These are phyloP conservation scores for Dipus sagitta DNA, from an alignment of 2,797 vertebrate genomes.

Conservation along the genomic window DNA sequence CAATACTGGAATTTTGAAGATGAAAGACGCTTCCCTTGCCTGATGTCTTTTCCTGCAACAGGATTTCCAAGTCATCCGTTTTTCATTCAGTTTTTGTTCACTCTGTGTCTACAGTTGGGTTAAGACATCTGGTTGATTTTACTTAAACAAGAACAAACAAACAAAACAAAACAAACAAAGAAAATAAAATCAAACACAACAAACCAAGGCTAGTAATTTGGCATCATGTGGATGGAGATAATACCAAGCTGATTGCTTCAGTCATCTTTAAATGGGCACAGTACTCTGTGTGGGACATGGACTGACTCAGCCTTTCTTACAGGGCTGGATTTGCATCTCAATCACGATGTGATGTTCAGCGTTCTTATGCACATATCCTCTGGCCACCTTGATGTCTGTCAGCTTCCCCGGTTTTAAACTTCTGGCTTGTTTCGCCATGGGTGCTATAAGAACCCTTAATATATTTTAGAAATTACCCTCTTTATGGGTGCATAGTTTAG, in stretches of 20 bases:
- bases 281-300: background rate
- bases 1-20: background rate
- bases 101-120: background rate
- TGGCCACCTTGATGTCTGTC: background rate
- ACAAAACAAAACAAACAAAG: background rate
- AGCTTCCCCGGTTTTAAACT: background rate
- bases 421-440: background rate
- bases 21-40: background rate
- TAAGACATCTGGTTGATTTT: constrained; percentile 40
- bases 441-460: background rate
- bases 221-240: background rate
- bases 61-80: background rate
- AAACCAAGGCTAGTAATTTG: background rate
- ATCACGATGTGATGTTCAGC: background rate
- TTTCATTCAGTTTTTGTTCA: background rate
- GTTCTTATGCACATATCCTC: background rate
- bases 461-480: background rate
- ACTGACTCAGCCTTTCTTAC: background rate
- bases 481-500: background rate
- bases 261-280: background rate
- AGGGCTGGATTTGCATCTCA: constrained; percentile 13
- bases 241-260: constrained; percentile 1
- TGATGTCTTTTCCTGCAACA: background rate
- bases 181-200: background rate
- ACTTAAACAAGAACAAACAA: constrained; percentile 39